phyloP scores from a whole-genome alignment of 2,888 invertebrate genomes.

The Aleiodes leptofemur region DNA sequence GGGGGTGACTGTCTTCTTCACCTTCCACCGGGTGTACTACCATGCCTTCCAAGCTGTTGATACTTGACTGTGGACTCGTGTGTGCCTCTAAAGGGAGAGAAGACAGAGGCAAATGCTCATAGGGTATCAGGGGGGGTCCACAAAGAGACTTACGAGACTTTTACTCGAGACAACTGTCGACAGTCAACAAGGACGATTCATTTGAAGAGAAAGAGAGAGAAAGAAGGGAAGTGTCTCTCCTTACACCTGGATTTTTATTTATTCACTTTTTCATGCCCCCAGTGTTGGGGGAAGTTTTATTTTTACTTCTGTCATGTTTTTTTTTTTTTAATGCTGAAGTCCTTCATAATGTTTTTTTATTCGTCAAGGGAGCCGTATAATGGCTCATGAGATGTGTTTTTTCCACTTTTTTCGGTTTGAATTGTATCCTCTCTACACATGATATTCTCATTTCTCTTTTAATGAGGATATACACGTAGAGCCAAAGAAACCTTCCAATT shows the following conservation, averaged over 20 bases:
- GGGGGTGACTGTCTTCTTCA: slow-evolving; percentile 30
- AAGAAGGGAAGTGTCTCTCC: slow-evolving; percentile 18
- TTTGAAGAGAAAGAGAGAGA: slow-evolving; percentile 16
- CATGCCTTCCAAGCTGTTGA: slow-evolving; percentile 62
- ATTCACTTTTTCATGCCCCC: slow-evolving; percentile 6
- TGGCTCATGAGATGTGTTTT: neutral
- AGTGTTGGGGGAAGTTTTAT: neutral
- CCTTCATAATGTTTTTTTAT: slow-evolving; percentile 12
- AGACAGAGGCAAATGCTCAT: slow-evolving; percentile 31
- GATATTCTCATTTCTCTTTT: slow-evolving; percentile 25
- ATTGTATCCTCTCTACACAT: slow-evolving; percentile 15
- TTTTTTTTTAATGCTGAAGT: neutral
- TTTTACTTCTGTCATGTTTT: slow-evolving; percentile 18
- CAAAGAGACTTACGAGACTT: slow-evolving; percentile 43
- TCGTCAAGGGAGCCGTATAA: slow-evolving; percentile 1
- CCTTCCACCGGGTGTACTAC: slow-evolving; percentile 56
- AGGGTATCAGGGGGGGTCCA: slow-evolving; percentile 27
- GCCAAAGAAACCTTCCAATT: slow-evolving; percentile 41
- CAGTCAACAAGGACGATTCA: slow-evolving; percentile 40
- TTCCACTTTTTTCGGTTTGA: neutral
- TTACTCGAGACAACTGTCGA: slow-evolving; percentile 43
- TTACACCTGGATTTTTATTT: slow-evolving; percentile 27
- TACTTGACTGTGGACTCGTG: slow-evolving; percentile 47
- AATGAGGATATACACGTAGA: slow-evolving; percentile 18
- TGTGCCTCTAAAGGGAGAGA: slow-evolving; percentile 36